Percentiles rank a stretch among this genome's conserved stretches.
phyloP scores from a whole-genome alignment of 1,140 invertebrate genomes.

The Orchestia grillus region DNA sequence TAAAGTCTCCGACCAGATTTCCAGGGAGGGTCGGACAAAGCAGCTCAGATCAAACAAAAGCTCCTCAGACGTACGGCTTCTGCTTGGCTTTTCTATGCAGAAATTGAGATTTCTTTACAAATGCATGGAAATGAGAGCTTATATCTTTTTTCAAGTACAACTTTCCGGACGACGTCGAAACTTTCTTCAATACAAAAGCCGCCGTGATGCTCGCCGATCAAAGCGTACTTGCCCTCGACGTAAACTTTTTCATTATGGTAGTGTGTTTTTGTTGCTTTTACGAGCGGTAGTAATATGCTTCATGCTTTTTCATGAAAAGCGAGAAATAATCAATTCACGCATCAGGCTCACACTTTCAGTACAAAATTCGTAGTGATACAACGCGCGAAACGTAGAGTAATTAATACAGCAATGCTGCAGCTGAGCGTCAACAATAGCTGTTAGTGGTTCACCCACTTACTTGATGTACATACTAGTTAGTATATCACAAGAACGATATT shows the following conservation, averaged over 20 bases:
- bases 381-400: too few relatives aligned
- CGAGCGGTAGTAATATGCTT: too few relatives aligned
- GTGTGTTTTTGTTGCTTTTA: too few relatives aligned
- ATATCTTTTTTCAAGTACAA: slow-evolving; percentile 24
- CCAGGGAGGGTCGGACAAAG: not conserved
- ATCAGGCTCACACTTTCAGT: too few relatives aligned
- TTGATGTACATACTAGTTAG: too few relatives aligned
- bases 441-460: too few relatives aligned
- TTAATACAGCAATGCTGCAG: too few relatives aligned
- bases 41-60: not conserved
- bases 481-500: too few relatives aligned
- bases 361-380: too few relatives aligned
- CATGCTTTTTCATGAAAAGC: too few relatives aligned
- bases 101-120: not conserved
- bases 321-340: too few relatives aligned
- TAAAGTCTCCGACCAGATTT: not conserved
- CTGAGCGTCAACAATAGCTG: too few relatives aligned
- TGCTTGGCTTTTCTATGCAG: not conserved
- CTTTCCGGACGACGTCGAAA: slow-evolving; percentile 47
- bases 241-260: not conserved
- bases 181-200: slow-evolving; percentile 18
- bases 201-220: slow-evolving; percentile 18
- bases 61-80: not conserved
- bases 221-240: slow-evolving; percentile 6
- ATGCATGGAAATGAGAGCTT: not conserved